These are phyloP conservation scores for Macrotis lagotis DNA, from an alignment of 2,113 vertebrate genomes.

Conservation along the genomic window DNA sequence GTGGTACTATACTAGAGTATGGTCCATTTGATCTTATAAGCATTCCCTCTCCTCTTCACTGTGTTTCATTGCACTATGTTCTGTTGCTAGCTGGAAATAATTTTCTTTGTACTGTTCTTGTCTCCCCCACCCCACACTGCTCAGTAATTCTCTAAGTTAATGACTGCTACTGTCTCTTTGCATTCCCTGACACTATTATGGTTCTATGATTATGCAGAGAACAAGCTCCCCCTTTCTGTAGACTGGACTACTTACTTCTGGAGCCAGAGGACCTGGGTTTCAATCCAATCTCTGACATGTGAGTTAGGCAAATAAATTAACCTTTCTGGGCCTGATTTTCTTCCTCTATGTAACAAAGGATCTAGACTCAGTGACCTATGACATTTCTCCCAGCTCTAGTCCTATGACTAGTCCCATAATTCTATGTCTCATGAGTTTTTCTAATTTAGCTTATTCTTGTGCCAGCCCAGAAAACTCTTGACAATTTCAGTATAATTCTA, in stretches of 20 bases:
- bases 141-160: background rate
- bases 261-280: background rate
- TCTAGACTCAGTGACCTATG: background rate
- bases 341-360: background rate
- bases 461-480: background rate
- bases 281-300: background rate
- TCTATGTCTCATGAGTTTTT: background rate
- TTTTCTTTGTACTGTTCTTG: background rate
- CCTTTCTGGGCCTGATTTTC: background rate
- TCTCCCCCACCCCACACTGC: background rate
- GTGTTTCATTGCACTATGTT: background rate
- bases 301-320: background rate
- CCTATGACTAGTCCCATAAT: background rate
- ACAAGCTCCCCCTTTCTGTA: no score
- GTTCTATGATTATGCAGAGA: background rate
- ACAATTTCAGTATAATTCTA: background rate
- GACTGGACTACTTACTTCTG: background rate
- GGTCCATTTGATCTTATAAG: background rate
- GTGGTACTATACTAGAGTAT: background rate
- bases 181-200: background rate
- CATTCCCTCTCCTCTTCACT: background rate
- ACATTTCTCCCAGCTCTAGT: background rate
- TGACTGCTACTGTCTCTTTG: background rate
- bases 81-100: background rate
- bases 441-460: background rate